A percentile compares a stretch with the other conserved stretches of the same genome.
These are phyloP conservation scores for Myzus persicae DNA, from an alignment of 1,140 invertebrate species.

Conservation along the genomic window DNA sequence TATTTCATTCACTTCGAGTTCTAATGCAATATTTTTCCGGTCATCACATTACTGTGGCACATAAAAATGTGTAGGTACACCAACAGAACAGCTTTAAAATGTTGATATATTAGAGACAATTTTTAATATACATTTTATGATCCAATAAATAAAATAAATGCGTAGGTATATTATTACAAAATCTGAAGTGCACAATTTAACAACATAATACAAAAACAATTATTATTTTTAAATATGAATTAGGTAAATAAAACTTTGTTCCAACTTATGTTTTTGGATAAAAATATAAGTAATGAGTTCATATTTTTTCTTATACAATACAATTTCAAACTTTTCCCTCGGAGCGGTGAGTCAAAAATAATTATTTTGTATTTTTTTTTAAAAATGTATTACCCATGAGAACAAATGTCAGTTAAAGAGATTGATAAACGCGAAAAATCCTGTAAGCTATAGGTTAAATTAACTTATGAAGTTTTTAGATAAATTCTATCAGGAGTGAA, in stretches of 20 bases:
- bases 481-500: not conserved
- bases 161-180: not conserved
- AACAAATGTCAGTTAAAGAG: not conserved
- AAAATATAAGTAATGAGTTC: not conserved
- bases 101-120: not conserved
- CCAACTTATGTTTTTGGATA: not conserved
- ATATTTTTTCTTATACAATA: not conserved
- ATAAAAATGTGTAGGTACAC: not conserved
- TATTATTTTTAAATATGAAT: not conserved
- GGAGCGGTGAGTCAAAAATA: not conserved
- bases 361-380: not conserved
- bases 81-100: not conserved
- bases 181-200: not conserved
- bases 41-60: not conserved
- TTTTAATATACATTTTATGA: not conserved
- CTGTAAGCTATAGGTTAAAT: not conserved
- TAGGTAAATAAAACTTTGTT: not conserved
- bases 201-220: not conserved
- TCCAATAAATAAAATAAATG: not conserved
- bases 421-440: not conserved
- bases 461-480: not conserved
- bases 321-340: not conserved
- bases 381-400: not conserved
- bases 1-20: not conserved
- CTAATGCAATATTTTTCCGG: not conserved